Evolutionary conservation across 2,113 vertebrate species (phyloP), one percentile per base, ranked within the genome.

Genomic region (Chamaea fasciata): DNA sequence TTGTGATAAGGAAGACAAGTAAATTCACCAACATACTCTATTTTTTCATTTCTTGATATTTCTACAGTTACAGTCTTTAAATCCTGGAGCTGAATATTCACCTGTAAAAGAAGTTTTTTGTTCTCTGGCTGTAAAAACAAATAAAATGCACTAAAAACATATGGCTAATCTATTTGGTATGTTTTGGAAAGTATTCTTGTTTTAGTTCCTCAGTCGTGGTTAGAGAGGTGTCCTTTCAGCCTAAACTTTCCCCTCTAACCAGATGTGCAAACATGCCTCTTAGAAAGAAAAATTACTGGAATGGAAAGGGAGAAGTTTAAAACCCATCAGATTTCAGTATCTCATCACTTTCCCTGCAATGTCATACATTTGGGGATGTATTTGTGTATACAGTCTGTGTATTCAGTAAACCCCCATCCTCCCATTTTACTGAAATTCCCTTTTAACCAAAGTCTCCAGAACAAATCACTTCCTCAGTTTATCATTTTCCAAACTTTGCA

Each of bases 191-290:
- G 20, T 79, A 87, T 87, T 94, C 55, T 77, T 60, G 9, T 91
- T 97, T 96, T 94, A 63, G 53, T 92, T 95, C 64, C 64, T 87
- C 86, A 87, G 91, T 94, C 84, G 88, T 60, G 76, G 70, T 44
- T 56, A 94, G 94, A 97, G 82, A 92, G 46, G 59, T 92, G 52
- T 97, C 92, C 93, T 96, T 96, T 96, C 52, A 96, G 90, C 56
- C 67, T 96, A 94, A 97, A 94, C 71, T 96, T 65, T 95, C 74
- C 83, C 69, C 93, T 96, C 73, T 77, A 97, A 67, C 62, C 83
- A 97, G 91, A 96, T 96, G 94, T 96, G 35, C 91, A 98, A 97
- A 96, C 90, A 95, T 53, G n/a, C 27, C 70, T 87, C 87, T 95
- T 75, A 84, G 80, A 91, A 95, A 95, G 77, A 12, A 88, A 96